A percentile compares a stretch with the other conserved stretches of the same genome.
Evolutionary conservation across 2,888 invertebrate species (phyloP).

Genomic region (Ptilodon capucinus): DNA sequence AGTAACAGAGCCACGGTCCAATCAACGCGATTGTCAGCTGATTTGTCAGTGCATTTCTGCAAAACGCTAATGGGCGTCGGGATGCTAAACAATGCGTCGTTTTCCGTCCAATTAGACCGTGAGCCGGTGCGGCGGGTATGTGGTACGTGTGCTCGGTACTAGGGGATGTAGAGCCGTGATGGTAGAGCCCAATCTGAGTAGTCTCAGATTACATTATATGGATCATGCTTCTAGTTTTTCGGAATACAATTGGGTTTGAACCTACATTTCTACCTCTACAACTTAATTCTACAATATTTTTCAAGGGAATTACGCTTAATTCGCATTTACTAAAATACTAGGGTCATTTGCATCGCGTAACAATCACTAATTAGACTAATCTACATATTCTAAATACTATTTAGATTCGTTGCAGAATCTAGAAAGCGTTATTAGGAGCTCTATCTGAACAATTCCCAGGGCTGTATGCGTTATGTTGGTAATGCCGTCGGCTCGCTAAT

Average conservation of each 20-base stretch:
- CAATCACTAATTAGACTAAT: too few relatives aligned
- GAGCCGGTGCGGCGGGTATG: constrained; percentile 3
- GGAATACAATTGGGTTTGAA: too few relatives aligned
- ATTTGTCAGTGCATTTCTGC: constrained; percentile 8
- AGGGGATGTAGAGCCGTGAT: not conserved
- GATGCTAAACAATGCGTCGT: constrained; percentile 26
- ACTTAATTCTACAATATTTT: too few relatives aligned
- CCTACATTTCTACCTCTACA: too few relatives aligned
- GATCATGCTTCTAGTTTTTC: too few relatives aligned
- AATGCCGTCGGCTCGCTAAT: constrained; percentile 27
- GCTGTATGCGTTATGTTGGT: constrained; percentile 10
- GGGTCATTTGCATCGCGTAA: too few relatives aligned
- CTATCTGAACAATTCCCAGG: constrained; percentile 9
- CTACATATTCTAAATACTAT: too few relatives aligned
- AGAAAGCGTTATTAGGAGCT: not conserved
- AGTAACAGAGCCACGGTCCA: constrained; percentile 7
- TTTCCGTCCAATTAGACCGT: constrained; percentile 27
- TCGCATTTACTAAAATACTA: too few relatives aligned
- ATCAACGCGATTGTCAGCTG: constrained; percentile 16
- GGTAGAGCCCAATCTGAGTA: too few relatives aligned
- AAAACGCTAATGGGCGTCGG: constrained; percentile 2
- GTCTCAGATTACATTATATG: too few relatives aligned
- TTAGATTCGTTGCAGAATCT: too few relatives aligned
- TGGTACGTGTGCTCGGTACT: not conserved
- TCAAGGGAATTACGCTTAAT: too few relatives aligned